These are phyloP conservation scores for Dicrurus megarhynchus DNA, from an alignment of 2,113 vertebrate genomes.

Conservation along the genomic window DNA sequence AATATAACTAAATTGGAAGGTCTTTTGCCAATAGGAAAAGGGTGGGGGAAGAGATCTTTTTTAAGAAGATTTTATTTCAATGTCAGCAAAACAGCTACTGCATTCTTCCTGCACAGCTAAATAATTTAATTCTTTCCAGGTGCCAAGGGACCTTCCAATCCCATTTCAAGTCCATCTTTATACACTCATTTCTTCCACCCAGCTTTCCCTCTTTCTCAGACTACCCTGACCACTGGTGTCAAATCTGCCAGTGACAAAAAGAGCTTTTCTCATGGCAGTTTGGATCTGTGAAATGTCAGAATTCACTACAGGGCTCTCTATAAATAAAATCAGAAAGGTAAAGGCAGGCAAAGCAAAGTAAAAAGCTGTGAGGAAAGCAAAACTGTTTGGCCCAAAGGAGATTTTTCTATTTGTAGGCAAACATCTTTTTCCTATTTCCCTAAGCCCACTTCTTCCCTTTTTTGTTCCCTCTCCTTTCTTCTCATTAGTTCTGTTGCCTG, in stretches of 20 bases:
- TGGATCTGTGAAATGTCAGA: not conserved
- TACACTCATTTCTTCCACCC: not conserved
- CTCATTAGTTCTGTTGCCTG: conserved; percentile 35
- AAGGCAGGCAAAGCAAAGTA: not conserved
- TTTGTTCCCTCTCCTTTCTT: conserved; percentile 34
- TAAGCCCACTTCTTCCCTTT: conserved; percentile 17
- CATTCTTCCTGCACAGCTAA: not conserved
- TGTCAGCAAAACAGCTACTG: conserved; percentile 9
- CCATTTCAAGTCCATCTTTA: conserved; percentile 25
- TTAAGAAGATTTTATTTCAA: not conserved
- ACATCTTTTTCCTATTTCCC: not conserved
- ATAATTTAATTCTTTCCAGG: conserved; percentile 30
- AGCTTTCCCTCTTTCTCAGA: not conserved
- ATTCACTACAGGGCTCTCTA: not conserved
- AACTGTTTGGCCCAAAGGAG: conserved; percentile 1
- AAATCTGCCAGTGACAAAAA: conserved; percentile 6
- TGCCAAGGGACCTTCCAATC: conserved; percentile 20
- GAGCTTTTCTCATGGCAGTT: not conserved
- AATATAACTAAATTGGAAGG: not conserved
- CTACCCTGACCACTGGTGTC: conserved; percentile 11
- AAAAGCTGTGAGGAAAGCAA: conserved; percentile 16
- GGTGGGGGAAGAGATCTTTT: not conserved
- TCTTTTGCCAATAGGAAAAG: not conserved
- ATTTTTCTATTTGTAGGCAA: conserved; percentile 39
- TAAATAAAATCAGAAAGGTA: conserved; percentile 30